phyloP scores from a whole-genome alignment of 2,888 invertebrate genomes.

The Steinernema scapterisci region DNA sequence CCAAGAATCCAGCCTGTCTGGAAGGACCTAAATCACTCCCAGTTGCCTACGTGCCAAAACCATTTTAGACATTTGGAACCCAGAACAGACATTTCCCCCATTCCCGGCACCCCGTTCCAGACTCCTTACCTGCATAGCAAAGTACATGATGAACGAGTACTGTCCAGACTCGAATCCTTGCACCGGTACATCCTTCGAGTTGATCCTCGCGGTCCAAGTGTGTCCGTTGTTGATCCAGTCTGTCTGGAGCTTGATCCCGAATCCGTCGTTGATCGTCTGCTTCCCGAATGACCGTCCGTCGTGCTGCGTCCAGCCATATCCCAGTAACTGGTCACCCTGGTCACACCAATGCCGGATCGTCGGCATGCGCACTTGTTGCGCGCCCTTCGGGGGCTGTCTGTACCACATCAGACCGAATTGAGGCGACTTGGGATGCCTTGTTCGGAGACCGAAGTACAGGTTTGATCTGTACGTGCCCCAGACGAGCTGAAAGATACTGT shows the following conservation, averaged over 20 bases:
- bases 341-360: constrained; percentile 83
- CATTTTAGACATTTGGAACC: too few relatives aligned
- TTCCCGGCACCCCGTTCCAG: too few relatives aligned
- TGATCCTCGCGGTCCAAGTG: constrained; percentile 43
- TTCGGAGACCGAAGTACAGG: constrained; percentile 86
- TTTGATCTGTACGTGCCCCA: constrained; percentile 94
- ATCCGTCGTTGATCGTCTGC: constrained; percentile 82
- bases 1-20: too few relatives aligned
- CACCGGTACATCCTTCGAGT: constrained; percentile 11
- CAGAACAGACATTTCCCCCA: too few relatives aligned
- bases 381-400: constrained; percentile 71
- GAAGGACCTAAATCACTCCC: too few relatives aligned
- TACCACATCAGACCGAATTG: constrained; percentile 97
- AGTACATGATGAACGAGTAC: constrained; percentile 41
- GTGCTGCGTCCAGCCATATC: constrained; percentile 88
- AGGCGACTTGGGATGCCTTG: constrained; percentile 83
- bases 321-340: constrained; percentile 71
- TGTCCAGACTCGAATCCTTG: constrained; percentile 29
- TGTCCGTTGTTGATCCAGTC: constrained; percentile 80
- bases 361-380: constrained; percentile 36
- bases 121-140: constrained; percentile 39
- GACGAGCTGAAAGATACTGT: constrained; percentile 39
- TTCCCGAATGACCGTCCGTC: constrained; percentile 89
- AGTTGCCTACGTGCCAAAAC: too few relatives aligned
- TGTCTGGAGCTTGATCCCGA: constrained; percentile 72